phyloP scores from a whole-genome alignment of 2,797 vertebrate genomes.

The Botia kubotai region DNA sequence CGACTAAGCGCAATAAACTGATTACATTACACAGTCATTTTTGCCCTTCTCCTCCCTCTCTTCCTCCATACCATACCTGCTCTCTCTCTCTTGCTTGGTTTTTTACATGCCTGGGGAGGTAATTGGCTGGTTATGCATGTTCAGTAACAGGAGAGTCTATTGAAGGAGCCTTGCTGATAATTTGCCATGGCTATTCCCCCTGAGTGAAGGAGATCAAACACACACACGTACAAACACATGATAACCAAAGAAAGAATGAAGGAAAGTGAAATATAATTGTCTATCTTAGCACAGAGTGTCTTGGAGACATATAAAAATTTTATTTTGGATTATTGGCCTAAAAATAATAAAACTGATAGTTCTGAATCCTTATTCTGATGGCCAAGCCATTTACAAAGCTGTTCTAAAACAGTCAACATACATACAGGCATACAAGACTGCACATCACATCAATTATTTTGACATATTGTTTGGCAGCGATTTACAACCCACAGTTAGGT shows the following conservation, averaged over 20 bases:
- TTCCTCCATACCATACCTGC: conserved; percentile 49
- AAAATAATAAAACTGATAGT: not conserved
- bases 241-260: not conserved
- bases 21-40: conserved; percentile 65
- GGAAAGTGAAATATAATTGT: not conserved
- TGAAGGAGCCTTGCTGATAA: conserved; percentile 59
- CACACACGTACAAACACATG: conserved; percentile 46
- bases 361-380: not conserved
- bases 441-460: too few relatives aligned
- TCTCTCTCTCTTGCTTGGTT: conserved; percentile 4
- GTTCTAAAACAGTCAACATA: too few relatives aligned
- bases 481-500: not conserved
- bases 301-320: not conserved
- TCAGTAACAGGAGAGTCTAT: conserved; percentile 63
- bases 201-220: conserved; percentile 51
- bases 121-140: conserved; percentile 62
- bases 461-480: not conserved
- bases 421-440: too few relatives aligned
- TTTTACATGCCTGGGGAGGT: conserved; percentile 55
- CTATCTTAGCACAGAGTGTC: too few relatives aligned
- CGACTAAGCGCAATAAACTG: conserved; percentile 54
- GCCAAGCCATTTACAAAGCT: not conserved
- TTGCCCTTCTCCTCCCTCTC: conserved; percentile 56
- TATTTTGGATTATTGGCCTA: not conserved
- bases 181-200: conserved; percentile 61